Evolutionary conservation across 2,797 vertebrate genomes (phyloP).

Genomic region (Oryzias dopingdopingensis): DNA sequence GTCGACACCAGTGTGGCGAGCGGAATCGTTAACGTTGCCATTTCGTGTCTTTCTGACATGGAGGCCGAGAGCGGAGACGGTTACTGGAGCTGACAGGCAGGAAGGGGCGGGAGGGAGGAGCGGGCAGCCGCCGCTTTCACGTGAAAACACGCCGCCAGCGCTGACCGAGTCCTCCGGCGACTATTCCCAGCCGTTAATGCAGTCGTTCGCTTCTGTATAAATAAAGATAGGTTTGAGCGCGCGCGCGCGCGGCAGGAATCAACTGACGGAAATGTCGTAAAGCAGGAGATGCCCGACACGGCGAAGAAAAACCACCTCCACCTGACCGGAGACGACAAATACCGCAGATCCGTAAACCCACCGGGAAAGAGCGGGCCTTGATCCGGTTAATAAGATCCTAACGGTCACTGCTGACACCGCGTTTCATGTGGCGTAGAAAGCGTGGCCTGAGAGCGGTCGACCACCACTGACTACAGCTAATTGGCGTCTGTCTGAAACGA

Average conservation of each 20-base stretch:
- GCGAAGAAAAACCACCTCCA: constrained; percentile 30
- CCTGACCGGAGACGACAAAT: constrained; percentile 29
- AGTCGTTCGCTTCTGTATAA: not conserved
- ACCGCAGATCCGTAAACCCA: constrained; percentile 13
- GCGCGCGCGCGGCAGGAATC: constrained; percentile 19
- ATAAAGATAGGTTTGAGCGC: not conserved
- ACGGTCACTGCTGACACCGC: not conserved
- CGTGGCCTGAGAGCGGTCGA: constrained; percentile 49
- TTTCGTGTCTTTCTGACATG: constrained; percentile 30
- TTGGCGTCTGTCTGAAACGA: constrained; percentile 22
- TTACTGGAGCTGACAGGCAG: constrained; percentile 35
- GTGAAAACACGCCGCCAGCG: constrained; percentile 30
- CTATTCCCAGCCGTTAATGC: not conserved
- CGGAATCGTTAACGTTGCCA: constrained; percentile 29
- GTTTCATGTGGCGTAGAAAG: not conserved
- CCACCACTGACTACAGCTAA: constrained; percentile 33
- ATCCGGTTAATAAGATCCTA: not conserved
- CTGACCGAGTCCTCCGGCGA: not conserved
- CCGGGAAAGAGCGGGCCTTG: not conserved
- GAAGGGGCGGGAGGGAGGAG: constrained; percentile 31
- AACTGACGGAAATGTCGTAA: constrained; percentile 54
- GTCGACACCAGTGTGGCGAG: not conserved
- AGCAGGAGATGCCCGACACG: constrained; percentile 18
- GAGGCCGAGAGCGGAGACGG: constrained; percentile 53
- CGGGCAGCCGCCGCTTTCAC: constrained; percentile 27